These are phyloP conservation scores for Euzophera pinguis DNA, from an alignment of 2,888 invertebrate species.

Conservation along the genomic window DNA sequence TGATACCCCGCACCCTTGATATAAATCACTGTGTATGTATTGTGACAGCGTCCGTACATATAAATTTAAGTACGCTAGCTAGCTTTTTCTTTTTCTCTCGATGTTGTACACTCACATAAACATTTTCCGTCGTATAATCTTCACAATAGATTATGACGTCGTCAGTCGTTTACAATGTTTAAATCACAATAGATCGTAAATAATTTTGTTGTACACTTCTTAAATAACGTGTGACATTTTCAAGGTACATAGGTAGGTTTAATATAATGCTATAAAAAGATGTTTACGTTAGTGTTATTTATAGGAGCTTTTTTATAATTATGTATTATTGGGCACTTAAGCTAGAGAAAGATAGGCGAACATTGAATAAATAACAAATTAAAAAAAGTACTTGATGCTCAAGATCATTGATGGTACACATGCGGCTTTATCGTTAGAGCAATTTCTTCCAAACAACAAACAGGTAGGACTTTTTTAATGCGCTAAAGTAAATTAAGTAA, in stretches of 20 bases:
- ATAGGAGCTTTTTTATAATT: background rate
- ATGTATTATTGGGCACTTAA: too few species aligned
- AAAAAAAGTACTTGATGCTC: too few species aligned
- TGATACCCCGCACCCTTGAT: too few species aligned
- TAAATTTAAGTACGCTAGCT: background rate
- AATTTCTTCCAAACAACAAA: too few species aligned
- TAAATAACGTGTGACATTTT: slow-evolving; percentile 1
- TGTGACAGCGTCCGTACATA: background rate
- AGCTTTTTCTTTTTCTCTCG: slow-evolving; percentile 10
- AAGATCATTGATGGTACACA: too few species aligned
- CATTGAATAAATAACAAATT: too few species aligned
- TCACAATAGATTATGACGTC: slow-evolving; percentile 3
- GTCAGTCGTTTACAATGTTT: background rate
- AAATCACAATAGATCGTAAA: background rate
- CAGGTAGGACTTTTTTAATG: too few species aligned
- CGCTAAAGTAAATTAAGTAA: too few species aligned
- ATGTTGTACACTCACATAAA: background rate
- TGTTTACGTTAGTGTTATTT: background rate
- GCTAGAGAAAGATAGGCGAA: too few species aligned
- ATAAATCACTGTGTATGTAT: too few species aligned
- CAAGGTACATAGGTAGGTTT: slow-evolving; percentile 5
- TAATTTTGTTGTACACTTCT: background rate
- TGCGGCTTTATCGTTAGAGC: too few species aligned
- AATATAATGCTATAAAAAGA: background rate
- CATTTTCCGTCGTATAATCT: background rate